Percentiles rank a stretch among this genome's conserved stretches.
phyloP scores from a whole-genome alignment of 2,797 vertebrate genomes.

The Otolemur crassicaudatus region DNA sequence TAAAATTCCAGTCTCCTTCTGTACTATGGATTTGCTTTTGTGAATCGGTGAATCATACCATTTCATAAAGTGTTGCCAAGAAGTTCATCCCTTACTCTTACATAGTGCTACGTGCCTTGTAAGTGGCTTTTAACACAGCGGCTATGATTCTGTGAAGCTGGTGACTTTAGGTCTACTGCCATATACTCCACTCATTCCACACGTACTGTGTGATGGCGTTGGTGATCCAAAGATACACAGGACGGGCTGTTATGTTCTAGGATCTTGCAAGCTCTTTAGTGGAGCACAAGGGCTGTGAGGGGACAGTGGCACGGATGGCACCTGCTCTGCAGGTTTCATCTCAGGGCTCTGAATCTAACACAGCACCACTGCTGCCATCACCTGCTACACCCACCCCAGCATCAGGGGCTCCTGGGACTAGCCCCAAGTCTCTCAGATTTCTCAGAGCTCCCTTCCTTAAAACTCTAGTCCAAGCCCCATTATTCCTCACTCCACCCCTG shows the following conservation, averaged over 20 bases:
- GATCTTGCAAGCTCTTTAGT: not conserved
- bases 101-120: not conserved
- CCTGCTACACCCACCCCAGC: not conserved
- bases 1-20: slow-evolving; percentile 19
- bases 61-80: not conserved
- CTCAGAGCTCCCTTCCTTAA: not conserved
- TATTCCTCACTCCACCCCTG: not conserved
- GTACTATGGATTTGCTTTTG: not conserved
- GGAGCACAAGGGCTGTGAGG: not conserved
- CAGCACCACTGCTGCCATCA: not conserved
- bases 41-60: not conserved
- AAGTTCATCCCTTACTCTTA: not conserved
- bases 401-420: not conserved
- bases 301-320: not conserved
- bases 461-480: not conserved
- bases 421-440: not conserved
- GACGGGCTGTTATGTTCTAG: not conserved
- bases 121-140: slow-evolving; percentile 4
- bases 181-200: not conserved
- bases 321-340: not conserved
- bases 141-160: not conserved
- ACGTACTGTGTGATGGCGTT: not conserved
- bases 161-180: slow-evolving; percentile 25
- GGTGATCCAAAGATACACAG: not conserved
- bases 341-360: not conserved